Conservation (phyloP, 2,797 vertebrate genomes). For the Mormyrops boulengeri region DNA sequence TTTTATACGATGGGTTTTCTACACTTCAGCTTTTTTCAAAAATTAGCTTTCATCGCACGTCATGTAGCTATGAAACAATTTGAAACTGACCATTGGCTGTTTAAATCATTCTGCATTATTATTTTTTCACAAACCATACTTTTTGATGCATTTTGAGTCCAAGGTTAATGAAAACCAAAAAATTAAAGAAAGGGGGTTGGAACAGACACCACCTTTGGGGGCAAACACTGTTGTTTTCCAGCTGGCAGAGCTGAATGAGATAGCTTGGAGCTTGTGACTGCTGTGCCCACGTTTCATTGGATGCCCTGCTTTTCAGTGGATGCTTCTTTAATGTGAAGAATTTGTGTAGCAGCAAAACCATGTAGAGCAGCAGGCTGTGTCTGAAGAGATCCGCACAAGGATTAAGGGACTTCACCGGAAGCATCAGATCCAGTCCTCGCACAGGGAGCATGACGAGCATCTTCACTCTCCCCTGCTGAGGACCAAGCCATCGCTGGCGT, state of each 20-base stretch:
- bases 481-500: neutral
- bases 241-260: slow-evolving; percentile 5
- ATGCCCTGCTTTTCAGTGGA: neutral
- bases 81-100: neutral
- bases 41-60: neutral
- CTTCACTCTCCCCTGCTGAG: neutral
- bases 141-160: neutral
- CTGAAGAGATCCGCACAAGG: neutral
- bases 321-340: neutral
- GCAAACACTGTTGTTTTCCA: neutral
- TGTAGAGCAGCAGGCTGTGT: neutral
- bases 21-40: neutral
- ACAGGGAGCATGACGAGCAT: neutral
- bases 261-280: slow-evolving; percentile 14
- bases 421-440: neutral
- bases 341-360: neutral
- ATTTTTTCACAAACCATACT: neutral
- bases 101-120: neutral
- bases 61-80: neutral
- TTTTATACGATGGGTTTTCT: neutral
- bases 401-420: neutral
- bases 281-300: neutral
- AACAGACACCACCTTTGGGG: neutral
- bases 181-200: neutral
- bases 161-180: neutral